Evolutionary conservation across 2,888 invertebrate species (phyloP).

Genomic region (Drosophila borealis): DNA sequence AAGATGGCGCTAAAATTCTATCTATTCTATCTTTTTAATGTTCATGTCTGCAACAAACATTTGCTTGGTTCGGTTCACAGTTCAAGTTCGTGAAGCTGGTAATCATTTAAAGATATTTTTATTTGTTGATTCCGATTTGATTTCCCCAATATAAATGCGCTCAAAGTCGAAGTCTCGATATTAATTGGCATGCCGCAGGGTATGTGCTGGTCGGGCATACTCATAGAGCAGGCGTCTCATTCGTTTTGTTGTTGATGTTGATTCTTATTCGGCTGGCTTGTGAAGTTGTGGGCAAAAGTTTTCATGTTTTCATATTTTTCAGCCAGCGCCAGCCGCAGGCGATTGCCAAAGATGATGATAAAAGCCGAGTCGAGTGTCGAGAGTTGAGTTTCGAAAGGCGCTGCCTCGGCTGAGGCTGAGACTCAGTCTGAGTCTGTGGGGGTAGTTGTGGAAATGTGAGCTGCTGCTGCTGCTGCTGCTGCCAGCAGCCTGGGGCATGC

Average conservation of each 20-base stretch:
- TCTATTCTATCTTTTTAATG: no score
- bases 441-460: conserved; percentile 3
- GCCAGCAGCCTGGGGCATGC: conserved; percentile 36
- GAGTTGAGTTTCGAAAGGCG: conserved; percentile 6
- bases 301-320: conserved; percentile 50
- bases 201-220: not conserved
- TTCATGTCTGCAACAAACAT: no score
- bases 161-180: no score
- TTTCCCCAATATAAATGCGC: no score
- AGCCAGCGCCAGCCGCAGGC: conserved; percentile 44
- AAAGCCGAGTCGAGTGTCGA: conserved; percentile 39
- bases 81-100: no score
- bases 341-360: conserved; percentile 56
- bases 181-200: not conserved
- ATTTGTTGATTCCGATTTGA: no score
- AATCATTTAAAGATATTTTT: no score
- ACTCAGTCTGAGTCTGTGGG: not conserved
- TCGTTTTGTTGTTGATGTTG: not conserved
- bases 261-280: conserved; percentile 31
- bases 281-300: conserved; percentile 48
- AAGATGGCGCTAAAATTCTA: no score
- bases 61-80: no score
- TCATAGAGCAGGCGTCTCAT: not conserved
- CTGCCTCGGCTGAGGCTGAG: not conserved
- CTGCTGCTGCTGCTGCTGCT: conserved; percentile 7